Base-by-base conservation (phyloP, 1,140 invertebrate genomes). In the Ips typographus region DNA sequence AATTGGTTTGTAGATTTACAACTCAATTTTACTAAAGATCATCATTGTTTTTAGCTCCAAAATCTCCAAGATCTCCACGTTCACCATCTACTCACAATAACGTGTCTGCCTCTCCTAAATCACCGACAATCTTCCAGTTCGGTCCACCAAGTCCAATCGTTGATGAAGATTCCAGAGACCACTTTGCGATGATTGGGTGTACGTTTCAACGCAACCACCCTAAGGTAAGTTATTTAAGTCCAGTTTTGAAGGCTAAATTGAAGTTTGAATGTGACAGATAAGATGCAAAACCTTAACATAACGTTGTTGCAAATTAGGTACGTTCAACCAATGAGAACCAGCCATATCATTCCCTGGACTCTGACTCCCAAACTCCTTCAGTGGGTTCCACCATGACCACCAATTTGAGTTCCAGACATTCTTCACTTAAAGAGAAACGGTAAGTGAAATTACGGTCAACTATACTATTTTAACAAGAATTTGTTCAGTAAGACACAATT, bases 271-370 rank as follows among this genome's bases (percentile, higher is more conserved):
- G 22, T 22, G 22, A 22, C 22, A 22, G 22, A 22, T 22, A 22
- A 22, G 22, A 22, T 22, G 22, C 22, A 22, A 22, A 22, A 5
- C 5, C 37, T 8, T 6, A 22, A 56, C 36, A 4, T 49, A 4
- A 6, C 38, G 7, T 43, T 57, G 8, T 59, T 67, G 4, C 44
- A 68, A 57, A 40, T 2, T 7, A 37, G 57, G 3, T 37, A 68
- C 41, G 44, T 53, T 6, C 22, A 22, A 22, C 22, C 22, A 70
- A 64, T 38, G 77, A 79, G 44, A 79, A 79, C 55, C 79, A 79
- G 59, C 73, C 78, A 8, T 78, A 74, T 61, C 77, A 78, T 63
- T 78, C 77, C 3, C 52, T 78, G 36, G 79, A 80, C 65, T 78
- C 78, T 2, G 78, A 79, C 65, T 75, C 77, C 3, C 74, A 75